These are phyloP conservation scores for Argyresthia goedartella DNA, from an alignment of 2,888 invertebrate species.

Conservation along the genomic window DNA sequence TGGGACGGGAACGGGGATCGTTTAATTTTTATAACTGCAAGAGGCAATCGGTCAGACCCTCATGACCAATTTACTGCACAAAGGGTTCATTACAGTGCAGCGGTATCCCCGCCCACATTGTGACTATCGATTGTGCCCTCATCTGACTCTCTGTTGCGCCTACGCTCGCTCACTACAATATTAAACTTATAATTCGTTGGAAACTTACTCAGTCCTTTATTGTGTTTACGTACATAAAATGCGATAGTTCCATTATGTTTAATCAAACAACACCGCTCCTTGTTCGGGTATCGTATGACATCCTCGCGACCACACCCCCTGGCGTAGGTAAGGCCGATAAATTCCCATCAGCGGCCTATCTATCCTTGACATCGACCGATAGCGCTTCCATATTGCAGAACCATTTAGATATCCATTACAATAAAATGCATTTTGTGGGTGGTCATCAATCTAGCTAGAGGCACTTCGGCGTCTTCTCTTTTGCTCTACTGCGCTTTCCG, in stretches of 20 bases:
- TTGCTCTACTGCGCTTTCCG: slow-evolving; percentile 7
- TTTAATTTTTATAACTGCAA: slow-evolving; percentile 47
- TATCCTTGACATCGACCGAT: slow-evolving; percentile 57
- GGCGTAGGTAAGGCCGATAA: slow-evolving; percentile 34
- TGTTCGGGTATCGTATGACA: slow-evolving; percentile 38
- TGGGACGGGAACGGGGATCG: slow-evolving; percentile 18
- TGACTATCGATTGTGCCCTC: slow-evolving; percentile 56
- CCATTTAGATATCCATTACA: slow-evolving; percentile 58
- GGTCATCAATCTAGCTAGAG: slow-evolving; percentile 36
- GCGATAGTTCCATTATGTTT: slow-evolving; percentile 46
- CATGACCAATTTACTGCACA: slow-evolving; percentile 56
- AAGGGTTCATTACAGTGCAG: slow-evolving; percentile 54
- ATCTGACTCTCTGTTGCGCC: slow-evolving; percentile 44
- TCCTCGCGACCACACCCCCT: slow-evolving; percentile 46
- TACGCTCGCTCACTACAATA: slow-evolving; percentile 23
- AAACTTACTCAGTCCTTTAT: too few species aligned
- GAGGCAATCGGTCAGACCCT: slow-evolving; percentile 54
- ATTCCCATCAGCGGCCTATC: slow-evolving; percentile 54
- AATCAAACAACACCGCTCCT: slow-evolving; percentile 54
- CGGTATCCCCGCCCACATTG: slow-evolving; percentile 49
- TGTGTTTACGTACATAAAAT: slow-evolving; percentile 17
- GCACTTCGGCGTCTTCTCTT: slow-evolving; percentile 24
- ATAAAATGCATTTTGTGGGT: slow-evolving; percentile 57
- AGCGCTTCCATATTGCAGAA: slow-evolving; percentile 50
- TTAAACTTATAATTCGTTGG: too few species aligned